Evolutionary conservation across 2,797 vertebrate genomes (phyloP).

Genomic region (Anomalospiza imberbis): DNA sequence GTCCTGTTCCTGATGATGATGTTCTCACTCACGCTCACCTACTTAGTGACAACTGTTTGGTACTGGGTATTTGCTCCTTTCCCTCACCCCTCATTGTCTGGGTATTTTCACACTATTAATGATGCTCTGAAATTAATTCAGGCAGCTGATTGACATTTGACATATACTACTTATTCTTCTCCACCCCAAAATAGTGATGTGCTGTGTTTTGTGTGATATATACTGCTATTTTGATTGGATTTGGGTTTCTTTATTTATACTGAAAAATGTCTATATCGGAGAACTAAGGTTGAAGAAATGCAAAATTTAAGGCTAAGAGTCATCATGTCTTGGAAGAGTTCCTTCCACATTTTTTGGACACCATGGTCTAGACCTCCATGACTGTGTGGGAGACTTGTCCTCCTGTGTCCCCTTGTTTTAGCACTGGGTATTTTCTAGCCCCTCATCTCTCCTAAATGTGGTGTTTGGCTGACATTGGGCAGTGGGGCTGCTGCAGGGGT

Average conservation of each 20-base stretch:
- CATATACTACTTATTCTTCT: background rate
- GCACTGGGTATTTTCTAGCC: background rate
- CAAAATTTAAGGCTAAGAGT: background rate
- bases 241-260: background rate
- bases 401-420: background rate
- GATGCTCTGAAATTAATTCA: background rate
- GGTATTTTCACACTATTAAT: background rate
- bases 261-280: background rate
- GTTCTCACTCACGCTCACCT: background rate
- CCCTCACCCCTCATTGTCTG: background rate
- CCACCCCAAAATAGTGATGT: background rate
- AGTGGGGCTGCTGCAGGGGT: background rate
- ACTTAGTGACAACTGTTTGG: background rate
- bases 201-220: background rate
- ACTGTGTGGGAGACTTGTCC: rapidly evolving
- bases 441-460: background rate
- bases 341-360: background rate
- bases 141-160: background rate
- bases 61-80: background rate
- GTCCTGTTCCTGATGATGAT: background rate
- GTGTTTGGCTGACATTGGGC: background rate
- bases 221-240: background rate
- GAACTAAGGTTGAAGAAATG: background rate
- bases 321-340: background rate
- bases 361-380: background rate